Evolutionary conservation across 2,113 vertebrate species (phyloP).

Genomic region (mouse (Mus musculus)): GRCm39 chr13:12288001-12288500

Average conservation of each 20-base stretch:
- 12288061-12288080: neutral
- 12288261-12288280: neutral
- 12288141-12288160: neutral
- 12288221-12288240: rapidly evolving
- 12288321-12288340: neutral
- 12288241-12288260: neutral
- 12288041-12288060: neutral
- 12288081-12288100: rapidly evolving
- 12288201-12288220: neutral
- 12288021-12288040: neutral
- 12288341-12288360: neutral
- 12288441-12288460: rapidly evolving
- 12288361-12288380: neutral
- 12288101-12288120: neutral
- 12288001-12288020: neutral
- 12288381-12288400: neutral
- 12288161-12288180: neutral
- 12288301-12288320: neutral
- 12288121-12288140: neutral
- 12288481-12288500: rapidly evolving
- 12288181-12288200: neutral
- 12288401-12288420: neutral
- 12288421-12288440: neutral
- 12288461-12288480: neutral
- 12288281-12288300: neutral